These are phyloP conservation scores for Eonycteris spelaea DNA, from an alignment of 2,113 vertebrate species.

Conservation along the genomic window DNA sequence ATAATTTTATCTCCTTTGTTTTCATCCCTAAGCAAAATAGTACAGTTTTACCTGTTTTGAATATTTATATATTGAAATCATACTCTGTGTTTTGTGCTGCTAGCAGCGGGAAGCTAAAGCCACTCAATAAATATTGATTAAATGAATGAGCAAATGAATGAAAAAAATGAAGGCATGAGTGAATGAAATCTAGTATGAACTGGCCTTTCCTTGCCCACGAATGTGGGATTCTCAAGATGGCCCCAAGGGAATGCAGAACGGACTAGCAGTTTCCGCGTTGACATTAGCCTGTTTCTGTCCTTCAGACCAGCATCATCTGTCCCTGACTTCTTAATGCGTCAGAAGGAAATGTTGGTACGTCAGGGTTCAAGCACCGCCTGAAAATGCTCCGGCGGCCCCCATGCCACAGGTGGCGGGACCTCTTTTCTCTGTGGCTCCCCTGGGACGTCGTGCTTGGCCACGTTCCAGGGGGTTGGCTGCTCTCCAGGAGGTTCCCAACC, in stretches of 20 bases:
- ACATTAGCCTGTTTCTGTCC: not conserved
- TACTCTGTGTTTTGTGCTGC: not conserved
- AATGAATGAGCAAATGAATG: not conserved
- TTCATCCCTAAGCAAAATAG: not conserved
- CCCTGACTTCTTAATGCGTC: not conserved
- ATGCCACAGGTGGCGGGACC: conserved; percentile 20
- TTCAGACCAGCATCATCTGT: not conserved
- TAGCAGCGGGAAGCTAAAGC: not conserved
- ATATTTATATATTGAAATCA: not conserved
- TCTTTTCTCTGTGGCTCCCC: not conserved
- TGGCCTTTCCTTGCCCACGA: not conserved
- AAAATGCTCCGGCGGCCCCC: not conserved
- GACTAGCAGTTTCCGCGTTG: not conserved
- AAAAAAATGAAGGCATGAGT: not conserved
- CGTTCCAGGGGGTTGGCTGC: conserved; percentile 45
- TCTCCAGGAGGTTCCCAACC: conserved; percentile 68
- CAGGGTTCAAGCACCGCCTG: not conserved
- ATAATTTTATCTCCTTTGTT: not conserved
- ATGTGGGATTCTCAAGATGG: not conserved
- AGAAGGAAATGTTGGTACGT: not conserved
- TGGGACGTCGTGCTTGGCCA: not conserved
- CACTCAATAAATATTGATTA: not conserved
- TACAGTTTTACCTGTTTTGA: not conserved
- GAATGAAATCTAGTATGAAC: not conserved
- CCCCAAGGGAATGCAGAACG: not conserved